Evolutionary conservation across 2,888 invertebrate species (phyloP), one percentile per base, ranked within the genome.

Genomic region (Polyommatus iphigenia): DNA sequence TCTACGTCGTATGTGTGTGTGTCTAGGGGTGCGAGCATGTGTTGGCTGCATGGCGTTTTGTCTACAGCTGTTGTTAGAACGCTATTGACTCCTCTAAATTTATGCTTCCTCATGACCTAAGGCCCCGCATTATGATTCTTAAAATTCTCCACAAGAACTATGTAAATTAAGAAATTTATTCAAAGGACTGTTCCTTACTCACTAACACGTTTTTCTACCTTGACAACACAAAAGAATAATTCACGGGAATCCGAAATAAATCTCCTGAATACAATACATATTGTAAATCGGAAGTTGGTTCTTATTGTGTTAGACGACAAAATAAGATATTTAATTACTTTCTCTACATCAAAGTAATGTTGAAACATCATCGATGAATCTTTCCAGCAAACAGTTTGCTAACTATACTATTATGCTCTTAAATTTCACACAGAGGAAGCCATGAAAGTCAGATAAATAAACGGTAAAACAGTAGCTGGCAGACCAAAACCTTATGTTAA

Each of bases 91-190:
- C 84, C 86, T 89, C 89, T 90, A 91, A 91, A 92, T 93, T 90
- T 93, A 93, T 92, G 91, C 92, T 91, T 92, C 92, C 92, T 91
- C 92, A 91, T 92, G 93, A 90, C 90, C 91, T 90, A 89, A 88
- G 91, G 86, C 87, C 85, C 83, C 84, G 83, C 85, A 85, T 85
- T 83, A 83, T 85, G 82, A 86, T 86, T 83, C 84, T 90, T 90
- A 87, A 89, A 88, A 89, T 88, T 89, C 87, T 85, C 87, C 87
- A 85, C 85, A 85, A 79, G 78, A 83, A 82, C 79, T 84, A 80
- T 79, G 81, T 84, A 83, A 85, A 86, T 84, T 85, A 85, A 87
- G 84, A 86, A 86, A 84, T 86, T 83, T 82, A 88, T 87, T 87
- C 82, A 84, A 87, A 86, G 85, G 80, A 81, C 81, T 83, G 83